These are phyloP conservation scores for Oreohelix idahoensis DNA, from an alignment of 1,140 invertebrate genomes.

Conservation along the genomic window DNA sequence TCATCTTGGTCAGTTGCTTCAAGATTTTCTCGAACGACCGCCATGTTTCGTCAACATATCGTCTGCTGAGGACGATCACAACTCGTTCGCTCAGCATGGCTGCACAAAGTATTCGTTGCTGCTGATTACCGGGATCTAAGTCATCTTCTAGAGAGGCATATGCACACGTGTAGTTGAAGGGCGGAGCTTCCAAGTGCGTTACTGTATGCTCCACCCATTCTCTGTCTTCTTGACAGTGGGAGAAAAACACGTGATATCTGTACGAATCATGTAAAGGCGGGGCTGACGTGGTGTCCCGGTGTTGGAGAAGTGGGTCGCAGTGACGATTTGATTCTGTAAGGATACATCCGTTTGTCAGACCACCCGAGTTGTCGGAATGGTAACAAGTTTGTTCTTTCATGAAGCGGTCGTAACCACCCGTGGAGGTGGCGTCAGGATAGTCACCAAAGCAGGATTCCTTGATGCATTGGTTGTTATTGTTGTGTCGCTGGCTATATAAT, in stretches of 20 bases:
- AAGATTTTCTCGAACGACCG: slow-evolving; percentile 60
- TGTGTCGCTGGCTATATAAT: not conserved
- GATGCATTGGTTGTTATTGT: not conserved
- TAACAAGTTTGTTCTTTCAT: not conserved
- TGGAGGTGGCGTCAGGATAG: not conserved
- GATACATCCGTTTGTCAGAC: not conserved
- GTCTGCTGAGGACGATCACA: slow-evolving; percentile 59
- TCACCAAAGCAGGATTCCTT: not conserved
- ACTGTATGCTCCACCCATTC: slow-evolving; percentile 62
- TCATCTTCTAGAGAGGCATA: slow-evolving; percentile 48
- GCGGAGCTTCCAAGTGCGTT: slow-evolving; percentile 55
- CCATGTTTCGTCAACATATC: slow-evolving; percentile 62
- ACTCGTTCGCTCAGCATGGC: slow-evolving; percentile 67
- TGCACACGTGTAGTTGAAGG: slow-evolving; percentile 61
- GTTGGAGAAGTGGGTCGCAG: slow-evolving; percentile 8
- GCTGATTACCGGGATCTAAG: slow-evolving; percentile 31
- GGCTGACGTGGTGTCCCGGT: slow-evolving; percentile 45
- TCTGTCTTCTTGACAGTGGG: slow-evolving; percentile 59
- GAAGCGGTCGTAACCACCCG: not conserved
- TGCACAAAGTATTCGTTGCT: slow-evolving; percentile 62
- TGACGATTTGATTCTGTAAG: not conserved
- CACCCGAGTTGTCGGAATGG: not conserved
- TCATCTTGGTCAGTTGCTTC: slow-evolving; percentile 58
- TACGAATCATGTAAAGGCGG: slow-evolving; percentile 61
- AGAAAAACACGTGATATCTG: slow-evolving; percentile 67